phyloP scores from a whole-genome alignment of 2,888 invertebrate species.

The Melieria picta region DNA sequence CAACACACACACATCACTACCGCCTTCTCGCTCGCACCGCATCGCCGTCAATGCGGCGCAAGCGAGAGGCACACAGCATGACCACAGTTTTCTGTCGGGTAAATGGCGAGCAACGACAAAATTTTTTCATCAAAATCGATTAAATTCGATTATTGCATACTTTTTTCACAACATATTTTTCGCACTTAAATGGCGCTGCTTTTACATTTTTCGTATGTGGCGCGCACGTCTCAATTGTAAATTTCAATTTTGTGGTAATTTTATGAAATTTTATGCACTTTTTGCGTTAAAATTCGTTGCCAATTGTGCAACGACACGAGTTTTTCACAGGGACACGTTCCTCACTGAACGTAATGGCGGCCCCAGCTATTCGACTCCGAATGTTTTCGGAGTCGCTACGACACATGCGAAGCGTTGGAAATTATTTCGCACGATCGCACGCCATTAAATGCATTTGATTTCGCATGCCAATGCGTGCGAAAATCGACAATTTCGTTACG shows the following conservation, averaged over 20 bases:
- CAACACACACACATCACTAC: conserved; percentile 19
- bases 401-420: conserved; percentile 40
- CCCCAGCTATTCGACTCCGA: conserved; percentile 54
- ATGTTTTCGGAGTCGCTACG: conserved; percentile 54
- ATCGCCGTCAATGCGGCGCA: conserved; percentile 2
- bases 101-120: conserved; percentile 45
- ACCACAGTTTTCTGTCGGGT: conserved; percentile 31
- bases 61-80: conserved; percentile 38
- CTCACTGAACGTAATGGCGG: conserved; percentile 65
- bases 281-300: conserved; percentile 56
- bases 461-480: conserved; percentile 33
- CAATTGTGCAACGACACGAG: conserved; percentile 61
- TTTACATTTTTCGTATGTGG: conserved; percentile 51
- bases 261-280: conserved; percentile 56
- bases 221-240: conserved; percentile 52
- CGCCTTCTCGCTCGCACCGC: conserved; percentile 34
- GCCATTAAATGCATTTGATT: conserved; percentile 38
- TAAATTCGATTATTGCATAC: conserved; percentile 53
- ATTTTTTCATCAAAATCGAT: conserved; percentile 60
- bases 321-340: conserved; percentile 66
- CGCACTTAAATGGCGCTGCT: conserved; percentile 50
- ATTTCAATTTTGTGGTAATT: conserved; percentile 54
- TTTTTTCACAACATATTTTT: conserved; percentile 64
- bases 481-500: conserved; percentile 36
- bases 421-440: conserved; percentile 31